Evolutionary conservation across 2,888 invertebrate genomes (phyloP), one percentile per base, ranked within the genome.

Genomic region (Ceraclea dissimilis): DNA sequence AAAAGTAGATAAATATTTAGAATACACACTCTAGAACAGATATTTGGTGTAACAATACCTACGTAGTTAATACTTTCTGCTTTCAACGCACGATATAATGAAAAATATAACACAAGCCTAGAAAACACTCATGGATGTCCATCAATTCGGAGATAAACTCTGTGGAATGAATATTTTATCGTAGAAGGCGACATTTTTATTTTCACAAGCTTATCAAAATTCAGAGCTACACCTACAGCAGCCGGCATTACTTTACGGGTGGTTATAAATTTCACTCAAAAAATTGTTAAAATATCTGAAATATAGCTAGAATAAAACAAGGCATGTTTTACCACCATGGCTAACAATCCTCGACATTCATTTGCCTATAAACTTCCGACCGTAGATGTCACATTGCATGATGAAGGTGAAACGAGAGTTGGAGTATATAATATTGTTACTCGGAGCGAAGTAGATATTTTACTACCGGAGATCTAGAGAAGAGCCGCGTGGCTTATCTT

Each of bases 311-410:
- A 33, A 49, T 13, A 39, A 39, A 51, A 19, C 47, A 33, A 22
- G 31, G 16, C 31, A 18, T 47, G 18, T 53, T 47, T 52, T 22
- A 44, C 39, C 52, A 26, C 44, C 21, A 34, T 31, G 16, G n/a
- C 31, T 19, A 49, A 19, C 5, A 49, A 44, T 52, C 26, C 48
- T 53, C 31, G 48, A 39, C 47, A 47, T 48, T 33, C 53, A 33
- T 53, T 48, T 53, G 47, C 33, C 34, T 52, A 33, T 52, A 52
- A 48, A 52, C 19, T 47, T 47, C 20, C 22, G 39, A 26, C 26
- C 44, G 22, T 20, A 16, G 6, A 52, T 22, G 22, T 22, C 52
- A 43, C 52, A 21, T 52, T 16, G 52, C 17, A 47, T 47, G 47
- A 47, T 47, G 20, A 22, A 49, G 49, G 49, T 16, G 49, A 26